phyloP scores from a whole-genome alignment of 2,113 vertebrate genomes.

The Trichechus manatus region DNA sequence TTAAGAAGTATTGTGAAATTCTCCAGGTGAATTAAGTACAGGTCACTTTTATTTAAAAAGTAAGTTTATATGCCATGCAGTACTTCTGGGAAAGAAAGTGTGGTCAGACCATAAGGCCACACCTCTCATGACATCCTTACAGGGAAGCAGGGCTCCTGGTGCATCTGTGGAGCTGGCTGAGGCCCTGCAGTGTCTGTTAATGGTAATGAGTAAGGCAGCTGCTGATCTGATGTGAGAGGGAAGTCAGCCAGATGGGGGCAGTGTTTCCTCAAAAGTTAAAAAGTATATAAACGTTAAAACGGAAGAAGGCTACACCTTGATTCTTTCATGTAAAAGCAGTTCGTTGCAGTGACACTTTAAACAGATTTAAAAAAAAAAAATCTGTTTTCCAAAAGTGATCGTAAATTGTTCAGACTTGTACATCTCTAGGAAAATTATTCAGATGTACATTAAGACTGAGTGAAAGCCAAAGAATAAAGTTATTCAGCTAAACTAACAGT shows the following conservation, averaged over 20 bases:
- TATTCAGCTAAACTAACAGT: neutral
- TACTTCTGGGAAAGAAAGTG: neutral
- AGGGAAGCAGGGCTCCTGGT: neutral
- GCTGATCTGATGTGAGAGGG: neutral
- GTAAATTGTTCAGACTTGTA: neutral
- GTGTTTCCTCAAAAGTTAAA: constrained; percentile 37
- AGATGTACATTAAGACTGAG: neutral
- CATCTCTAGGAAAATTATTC: neutral
- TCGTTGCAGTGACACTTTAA: neutral
- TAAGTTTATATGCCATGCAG: neutral
- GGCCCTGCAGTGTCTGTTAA: neutral
- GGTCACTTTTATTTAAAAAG: neutral
- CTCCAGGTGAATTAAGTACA: neutral
- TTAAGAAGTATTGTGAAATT: neutral
- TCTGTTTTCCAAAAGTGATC: neutral
- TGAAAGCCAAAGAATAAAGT: neutral
- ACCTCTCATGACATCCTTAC: neutral
- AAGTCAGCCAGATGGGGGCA: neutral
- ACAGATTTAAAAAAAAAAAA: neutral
- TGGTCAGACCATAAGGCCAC: neutral
- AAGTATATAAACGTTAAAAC: neutral
- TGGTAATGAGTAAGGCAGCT: neutral
- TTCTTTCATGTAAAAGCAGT: constrained; percentile 1
- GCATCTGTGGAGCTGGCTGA: neutral
- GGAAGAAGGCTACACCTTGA: neutral